phyloP scores from a whole-genome alignment of 2,113 vertebrate genomes.

The Columba livia region DNA sequence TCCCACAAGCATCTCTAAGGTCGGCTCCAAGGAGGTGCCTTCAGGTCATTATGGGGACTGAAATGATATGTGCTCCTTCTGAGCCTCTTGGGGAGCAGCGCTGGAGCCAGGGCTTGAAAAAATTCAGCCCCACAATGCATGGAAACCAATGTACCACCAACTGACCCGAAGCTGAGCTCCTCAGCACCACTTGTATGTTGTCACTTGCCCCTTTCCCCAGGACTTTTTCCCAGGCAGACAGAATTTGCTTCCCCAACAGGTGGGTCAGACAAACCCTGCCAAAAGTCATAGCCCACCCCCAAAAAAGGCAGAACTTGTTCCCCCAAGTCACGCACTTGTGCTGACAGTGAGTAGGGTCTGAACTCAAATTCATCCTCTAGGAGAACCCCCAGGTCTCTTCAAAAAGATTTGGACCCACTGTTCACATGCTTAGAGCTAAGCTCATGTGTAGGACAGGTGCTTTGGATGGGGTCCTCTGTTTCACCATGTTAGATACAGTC shows the following conservation, averaged over 20 bases:
- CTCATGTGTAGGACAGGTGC: background rate
- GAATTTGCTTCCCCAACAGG: background rate
- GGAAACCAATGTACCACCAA: background rate
- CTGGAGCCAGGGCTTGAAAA: background rate
- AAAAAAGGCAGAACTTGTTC: background rate
- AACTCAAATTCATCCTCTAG: background rate
- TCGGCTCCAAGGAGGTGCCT: background rate
- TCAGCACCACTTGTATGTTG: background rate
- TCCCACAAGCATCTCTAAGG: background rate
- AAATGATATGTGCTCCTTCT: background rate
- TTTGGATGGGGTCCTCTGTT: background rate
- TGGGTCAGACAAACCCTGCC: background rate
- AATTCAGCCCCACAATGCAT: rapidly evolving
- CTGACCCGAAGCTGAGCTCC: background rate
- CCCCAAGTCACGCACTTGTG: background rate
- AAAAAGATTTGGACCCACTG: background rate
- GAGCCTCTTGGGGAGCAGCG: background rate
- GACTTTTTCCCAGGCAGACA: background rate
- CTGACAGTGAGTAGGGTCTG: background rate
- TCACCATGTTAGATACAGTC: background rate
- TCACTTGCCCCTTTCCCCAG: background rate
- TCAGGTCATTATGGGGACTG: background rate
- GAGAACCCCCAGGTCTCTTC: background rate
- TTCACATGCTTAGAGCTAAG: background rate
- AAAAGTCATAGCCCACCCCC: background rate